Evolutionary conservation across 2,888 invertebrate genomes (phyloP), one percentile per base, ranked within the genome.

Genomic region (Eupithecia dodoneata): DNA sequence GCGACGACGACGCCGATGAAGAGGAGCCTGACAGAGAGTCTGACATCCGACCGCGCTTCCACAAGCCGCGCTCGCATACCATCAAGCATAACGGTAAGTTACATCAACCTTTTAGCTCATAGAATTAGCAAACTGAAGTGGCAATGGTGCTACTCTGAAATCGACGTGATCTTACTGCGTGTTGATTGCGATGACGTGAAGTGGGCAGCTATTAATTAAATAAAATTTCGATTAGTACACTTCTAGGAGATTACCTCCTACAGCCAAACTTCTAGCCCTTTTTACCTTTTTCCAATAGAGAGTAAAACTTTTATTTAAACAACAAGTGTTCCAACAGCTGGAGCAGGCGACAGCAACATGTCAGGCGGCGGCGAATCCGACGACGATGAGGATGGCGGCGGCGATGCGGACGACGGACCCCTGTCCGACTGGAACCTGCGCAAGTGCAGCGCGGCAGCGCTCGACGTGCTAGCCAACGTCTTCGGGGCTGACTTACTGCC

Each of bases 351-450:
- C 93, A 93, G 94, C 84, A 95, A 91, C 91, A 96, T 92, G 95
- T 92, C 95, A 0, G 95, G 95, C 72, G 96, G 96, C 49, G 96
- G 96, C 69, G 97, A 97, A 71, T 96, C 95, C 12, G 96, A 97
- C 78, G 97, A 97, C 83, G 97, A 97, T 79, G 98, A 97, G 77
- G 97, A 97, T 73, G 98, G 97, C 87, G 98, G 98, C 87, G 97
- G 96, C 30, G 96, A 97, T 75, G 98, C 97, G 82, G 98, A 98
- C 90, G 99, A 99, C 88, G 98, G 98, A 81, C 97, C 98, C 41
- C 95, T 99, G 59, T 98, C 99, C 0, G 99, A 99, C 93, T 99
- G 99, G 99, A 99, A 99, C 96, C 96, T 99, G 84, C 97, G 99
- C 86, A 99, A 99, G 94, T 99, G 99, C 90, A 99, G 99, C 85